Evolutionary conservation across 2,888 invertebrate genomes (phyloP).

Genomic region (Pharmacophagus antenor): DNA sequence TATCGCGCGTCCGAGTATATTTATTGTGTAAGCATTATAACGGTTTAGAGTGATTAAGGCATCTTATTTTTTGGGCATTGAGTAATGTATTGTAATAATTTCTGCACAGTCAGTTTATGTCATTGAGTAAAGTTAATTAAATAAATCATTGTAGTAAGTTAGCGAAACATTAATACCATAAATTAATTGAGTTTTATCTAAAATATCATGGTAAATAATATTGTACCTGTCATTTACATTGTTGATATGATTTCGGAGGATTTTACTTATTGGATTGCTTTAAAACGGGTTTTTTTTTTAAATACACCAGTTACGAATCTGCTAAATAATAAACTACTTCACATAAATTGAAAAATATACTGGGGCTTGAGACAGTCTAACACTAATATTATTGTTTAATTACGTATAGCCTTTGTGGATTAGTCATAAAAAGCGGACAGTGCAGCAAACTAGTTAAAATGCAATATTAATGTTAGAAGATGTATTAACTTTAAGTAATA

Average conservation of each 20-base stretch:
- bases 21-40: too few species aligned
- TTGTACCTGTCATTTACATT: too few species aligned
- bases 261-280: too few species aligned
- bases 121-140: too few species aligned
- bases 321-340: not conserved
- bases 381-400: not conserved
- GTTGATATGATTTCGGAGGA: too few species aligned
- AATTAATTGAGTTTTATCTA: too few species aligned
- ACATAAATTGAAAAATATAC: not conserved
- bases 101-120: too few species aligned
- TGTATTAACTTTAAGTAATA: not conserved
- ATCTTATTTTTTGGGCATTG: not conserved
- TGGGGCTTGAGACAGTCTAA: not conserved
- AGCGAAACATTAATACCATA: too few species aligned
- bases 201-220: too few species aligned
- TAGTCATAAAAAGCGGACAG: constrained; percentile 1
- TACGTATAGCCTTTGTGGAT: not conserved
- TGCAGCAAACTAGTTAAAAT: not conserved
- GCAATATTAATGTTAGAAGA: not conserved
- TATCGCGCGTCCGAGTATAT: too few species aligned
- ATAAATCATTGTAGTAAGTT: too few species aligned
- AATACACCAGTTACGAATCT: not conserved
- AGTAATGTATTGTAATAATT: not conserved
- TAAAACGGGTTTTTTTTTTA: too few species aligned
- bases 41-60: not conserved